Evolutionary conservation across 2,888 invertebrate species (phyloP).

Genomic region (Celastrina argiolus): DNA sequence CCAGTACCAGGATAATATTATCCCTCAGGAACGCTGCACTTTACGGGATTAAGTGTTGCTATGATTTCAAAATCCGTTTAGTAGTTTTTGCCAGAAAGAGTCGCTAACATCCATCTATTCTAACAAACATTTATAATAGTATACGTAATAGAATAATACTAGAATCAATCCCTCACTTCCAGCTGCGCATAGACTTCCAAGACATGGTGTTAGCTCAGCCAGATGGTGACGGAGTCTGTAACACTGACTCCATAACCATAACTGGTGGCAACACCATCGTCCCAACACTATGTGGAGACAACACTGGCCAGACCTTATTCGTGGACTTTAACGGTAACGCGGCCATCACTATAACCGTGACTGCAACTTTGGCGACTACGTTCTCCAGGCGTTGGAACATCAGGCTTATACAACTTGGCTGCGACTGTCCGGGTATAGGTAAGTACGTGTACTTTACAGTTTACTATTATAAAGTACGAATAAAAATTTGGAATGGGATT

Average conservation of each 20-base stretch:
- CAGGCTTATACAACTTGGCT: constrained; percentile 83
- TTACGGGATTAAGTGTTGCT: too few species aligned
- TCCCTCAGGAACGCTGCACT: too few species aligned
- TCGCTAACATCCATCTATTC: too few species aligned
- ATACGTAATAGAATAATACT: background rate
- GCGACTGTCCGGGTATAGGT: constrained; percentile 83
- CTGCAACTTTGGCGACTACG: constrained; percentile 78
- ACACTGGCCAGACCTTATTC: constrained; percentile 87
- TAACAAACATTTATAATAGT: background rate
- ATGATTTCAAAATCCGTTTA: too few species aligned
- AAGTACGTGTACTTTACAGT: constrained; percentile 26
- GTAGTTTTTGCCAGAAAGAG: too few species aligned
- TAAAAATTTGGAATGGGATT: too few species aligned
- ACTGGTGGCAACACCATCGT: constrained; percentile 83
- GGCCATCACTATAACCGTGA: constrained; percentile 82
- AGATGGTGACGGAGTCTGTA: constrained; percentile 83
- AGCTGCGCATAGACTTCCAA: constrained; percentile 87
- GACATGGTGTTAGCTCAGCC: constrained; percentile 85
- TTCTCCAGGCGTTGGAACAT: constrained; percentile 86
- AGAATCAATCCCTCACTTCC: constrained; percentile 31
- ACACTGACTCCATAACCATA: constrained; percentile 83
- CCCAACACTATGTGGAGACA: constrained; percentile 87
- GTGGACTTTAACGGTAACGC: constrained; percentile 83
- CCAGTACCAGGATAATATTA: too few species aligned
- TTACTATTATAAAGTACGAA: too few species aligned